Percentiles rank a stretch among this genome's conserved stretches.
Conservation (phyloP, 2,113 vertebrate genomes). For the Hassar affinis region DNA sequence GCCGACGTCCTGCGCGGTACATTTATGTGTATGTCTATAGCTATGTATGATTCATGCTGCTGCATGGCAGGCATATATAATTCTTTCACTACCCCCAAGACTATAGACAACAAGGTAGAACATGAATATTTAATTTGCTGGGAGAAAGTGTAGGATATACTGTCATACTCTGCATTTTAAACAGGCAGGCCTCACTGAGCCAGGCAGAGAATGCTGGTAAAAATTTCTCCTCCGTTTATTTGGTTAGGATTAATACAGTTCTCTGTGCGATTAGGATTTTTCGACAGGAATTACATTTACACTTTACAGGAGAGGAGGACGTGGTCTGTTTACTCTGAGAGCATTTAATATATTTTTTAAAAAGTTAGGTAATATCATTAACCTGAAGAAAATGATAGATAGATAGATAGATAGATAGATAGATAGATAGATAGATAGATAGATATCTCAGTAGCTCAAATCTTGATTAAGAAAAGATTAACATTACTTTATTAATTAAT, state of each 20-base stretch:
- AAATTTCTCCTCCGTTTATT: slow-evolving; percentile 13
- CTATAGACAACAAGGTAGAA: slow-evolving; percentile 78
- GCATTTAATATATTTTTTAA: too few relatives aligned
- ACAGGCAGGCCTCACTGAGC: slow-evolving; percentile 58
- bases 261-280: not conserved
- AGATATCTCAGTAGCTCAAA: too few relatives aligned
- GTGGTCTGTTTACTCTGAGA: too few relatives aligned
- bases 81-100: slow-evolving; percentile 74
- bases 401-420: too few relatives aligned
- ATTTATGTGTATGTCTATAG: slow-evolving; percentile 70
- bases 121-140: slow-evolving; percentile 81
- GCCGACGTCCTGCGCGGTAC: slow-evolving; percentile 52
- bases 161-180: slow-evolving; percentile 74
- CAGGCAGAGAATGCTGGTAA: slow-evolving; percentile 47
- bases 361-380: too few relatives aligned
- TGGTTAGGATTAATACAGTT: slow-evolving; percentile 3
- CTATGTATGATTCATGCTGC: slow-evolving; percentile 78
- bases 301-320: not conserved
- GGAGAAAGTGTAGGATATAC: slow-evolving; percentile 71
- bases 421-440: too few relatives aligned
- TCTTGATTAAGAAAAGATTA: too few relatives aligned
- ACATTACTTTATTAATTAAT: not conserved
- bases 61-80: slow-evolving; percentile 76
- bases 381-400: too few relatives aligned
- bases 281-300: not conserved